Percentiles rank a stretch among this genome's conserved stretches.
Evolutionary conservation across 2,888 invertebrate species (phyloP).

Genomic region (Nesidiocoris tenuis): DNA sequence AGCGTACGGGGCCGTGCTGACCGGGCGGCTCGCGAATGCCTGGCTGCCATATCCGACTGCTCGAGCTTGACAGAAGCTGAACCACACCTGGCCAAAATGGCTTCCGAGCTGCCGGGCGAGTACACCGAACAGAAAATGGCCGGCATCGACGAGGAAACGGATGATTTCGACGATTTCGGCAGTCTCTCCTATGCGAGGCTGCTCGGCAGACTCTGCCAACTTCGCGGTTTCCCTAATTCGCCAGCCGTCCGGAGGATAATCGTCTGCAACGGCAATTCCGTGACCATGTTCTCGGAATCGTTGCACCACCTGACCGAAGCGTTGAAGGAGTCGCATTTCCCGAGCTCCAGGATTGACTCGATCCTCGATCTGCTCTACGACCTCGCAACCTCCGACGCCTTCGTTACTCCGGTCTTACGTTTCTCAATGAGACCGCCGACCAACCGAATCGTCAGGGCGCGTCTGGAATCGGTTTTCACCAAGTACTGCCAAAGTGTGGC

Average conservation of each 20-base stretch:
- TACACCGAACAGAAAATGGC: slow-evolving; percentile 68
- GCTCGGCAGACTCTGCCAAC: slow-evolving; percentile 18
- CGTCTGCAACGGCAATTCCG: slow-evolving; percentile 58
- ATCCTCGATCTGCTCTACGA: slow-evolving; percentile 57
- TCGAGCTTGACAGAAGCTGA: slow-evolving; percentile 24
- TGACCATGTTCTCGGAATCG: slow-evolving; percentile 55
- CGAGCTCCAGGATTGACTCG: slow-evolving; percentile 53
- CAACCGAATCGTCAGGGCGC: neutral
- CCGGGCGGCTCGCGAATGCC: slow-evolving; percentile 10
- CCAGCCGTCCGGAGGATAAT: slow-evolving; percentile 58
- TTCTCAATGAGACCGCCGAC: slow-evolving; percentile 49
- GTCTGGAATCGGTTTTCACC: slow-evolving; percentile 2
- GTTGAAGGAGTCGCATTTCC: slow-evolving; percentile 56
- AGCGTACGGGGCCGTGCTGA: slow-evolving; percentile 1
- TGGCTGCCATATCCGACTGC: slow-evolving; percentile 1
- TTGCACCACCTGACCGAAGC: slow-evolving; percentile 57
- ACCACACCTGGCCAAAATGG: slow-evolving; percentile 7
- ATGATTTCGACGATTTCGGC: slow-evolving; percentile 17
- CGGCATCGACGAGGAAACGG: slow-evolving; percentile 57
- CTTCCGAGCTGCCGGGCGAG: slow-evolving; percentile 57
- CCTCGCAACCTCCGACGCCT: slow-evolving; percentile 61
- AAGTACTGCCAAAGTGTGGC: slow-evolving; percentile 12
- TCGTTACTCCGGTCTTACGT: slow-evolving; percentile 59
- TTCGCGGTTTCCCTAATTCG: slow-evolving; percentile 50
- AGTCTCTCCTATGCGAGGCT: slow-evolving; percentile 39